Evolutionary conservation across 2,797 vertebrate genomes (phyloP), one percentile per base, ranked within the genome.

Genomic region (Tapirus indicus): DNA sequence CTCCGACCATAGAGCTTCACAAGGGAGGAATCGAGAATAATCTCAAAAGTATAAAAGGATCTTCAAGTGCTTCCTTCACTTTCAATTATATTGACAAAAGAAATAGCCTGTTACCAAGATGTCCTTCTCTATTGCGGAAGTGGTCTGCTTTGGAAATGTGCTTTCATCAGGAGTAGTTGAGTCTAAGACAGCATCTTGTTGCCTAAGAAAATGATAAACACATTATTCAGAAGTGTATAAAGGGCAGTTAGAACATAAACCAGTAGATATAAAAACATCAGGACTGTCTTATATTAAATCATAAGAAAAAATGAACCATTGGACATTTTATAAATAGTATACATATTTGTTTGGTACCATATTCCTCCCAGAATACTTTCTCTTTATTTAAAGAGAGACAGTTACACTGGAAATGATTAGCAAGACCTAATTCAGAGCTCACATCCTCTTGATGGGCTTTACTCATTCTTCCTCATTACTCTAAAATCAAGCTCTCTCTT

Each of bases 101-200:
- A 93, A 92, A 80, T 35, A 71, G 52, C 35, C 56, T 18, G 94
- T 99, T 98, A 99, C 99, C 99, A 98, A 94, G 86, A 98, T 98
- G 93, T 98, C 98, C 72, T 99, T 99, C 91, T 99, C 98, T 90
- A 97, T 93, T 72, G 97, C 54, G 83, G 98, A 90, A 49, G 96
- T 86, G 74, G 98, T 94, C 6, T 75, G 69, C 87, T 95, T 96
- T 21, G 97, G 13, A 86, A 97, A 35, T 47, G 66, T 66, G 7
- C n/a, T 97, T 94, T 98, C 98, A 64, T 98, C 98, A 60, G 77
- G 10, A 14, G 93, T 13, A 47, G 90, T 17, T 9, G 96, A 56
- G 18, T 98, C 98, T 88, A 97, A 93, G 62, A 82, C 14, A 71
- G 88, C 23, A 54, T 99, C 99, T 92, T 98, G 96, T 93, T 99